Conservation (phyloP, 1,140 invertebrate genomes). For the Diprion similis region DNA sequence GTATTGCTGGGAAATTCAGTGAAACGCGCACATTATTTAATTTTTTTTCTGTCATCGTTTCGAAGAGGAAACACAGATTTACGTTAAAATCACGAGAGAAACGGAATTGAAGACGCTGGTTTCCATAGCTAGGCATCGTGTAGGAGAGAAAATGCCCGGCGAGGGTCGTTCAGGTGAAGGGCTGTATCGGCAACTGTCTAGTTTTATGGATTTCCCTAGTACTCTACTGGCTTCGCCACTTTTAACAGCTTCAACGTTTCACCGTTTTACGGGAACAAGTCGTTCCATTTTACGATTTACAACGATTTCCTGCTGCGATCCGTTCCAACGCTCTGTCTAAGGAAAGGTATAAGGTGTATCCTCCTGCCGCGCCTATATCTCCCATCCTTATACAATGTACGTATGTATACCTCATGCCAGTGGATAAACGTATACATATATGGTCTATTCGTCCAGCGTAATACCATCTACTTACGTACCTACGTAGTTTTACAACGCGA, state of each 20-base stretch:
- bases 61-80: too few species aligned
- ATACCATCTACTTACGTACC: neutral
- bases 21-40: too few species aligned
- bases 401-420: neutral
- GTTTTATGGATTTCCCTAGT: slow-evolving; percentile 46
- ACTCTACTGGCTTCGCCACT: slow-evolving; percentile 2
- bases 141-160: slow-evolving; percentile 6
- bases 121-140: too few species aligned
- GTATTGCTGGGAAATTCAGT: too few species aligned
- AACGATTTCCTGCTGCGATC: slow-evolving; percentile 47
- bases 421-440: too few species aligned
- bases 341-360: slow-evolving; percentile 39
- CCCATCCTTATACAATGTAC: neutral
- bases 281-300: slow-evolving; percentile 52
- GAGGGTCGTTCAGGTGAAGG: slow-evolving; percentile 5
- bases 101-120: too few species aligned
- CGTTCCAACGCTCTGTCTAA: slow-evolving; percentile 26
- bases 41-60: too few species aligned
- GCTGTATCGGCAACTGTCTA: slow-evolving; percentile 41
- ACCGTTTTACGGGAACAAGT: slow-evolving; percentile 41
- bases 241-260: slow-evolving; percentile 3
- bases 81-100: too few species aligned
- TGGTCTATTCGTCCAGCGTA: too few species aligned
- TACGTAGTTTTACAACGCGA: neutral
- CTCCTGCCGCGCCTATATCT: neutral